phyloP scores from a whole-genome alignment of 1,140 invertebrate genomes.

The Calephelis virginiensis region DNA sequence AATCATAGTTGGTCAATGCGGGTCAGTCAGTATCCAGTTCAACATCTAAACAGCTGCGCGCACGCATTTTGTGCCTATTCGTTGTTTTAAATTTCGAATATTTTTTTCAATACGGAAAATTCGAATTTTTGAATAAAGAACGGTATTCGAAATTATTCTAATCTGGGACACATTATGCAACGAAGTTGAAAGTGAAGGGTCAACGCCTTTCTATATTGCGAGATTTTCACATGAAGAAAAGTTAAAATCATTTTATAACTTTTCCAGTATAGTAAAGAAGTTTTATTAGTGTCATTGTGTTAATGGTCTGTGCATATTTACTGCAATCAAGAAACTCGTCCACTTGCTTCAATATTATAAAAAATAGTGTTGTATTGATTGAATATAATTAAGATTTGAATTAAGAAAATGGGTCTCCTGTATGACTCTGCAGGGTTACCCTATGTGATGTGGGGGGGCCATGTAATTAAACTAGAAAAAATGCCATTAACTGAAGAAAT shows the following conservation, averaged over 20 bases:
- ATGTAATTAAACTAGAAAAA: slow-evolving; percentile 75
- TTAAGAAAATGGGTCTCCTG: slow-evolving; percentile 57
- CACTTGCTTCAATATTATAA: too few species aligned
- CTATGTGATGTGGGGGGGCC: slow-evolving; percentile 73
- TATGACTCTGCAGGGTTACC: slow-evolving; percentile 74
- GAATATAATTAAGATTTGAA: neutral
- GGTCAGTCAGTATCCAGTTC: too few species aligned
- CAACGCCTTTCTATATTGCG: neutral
- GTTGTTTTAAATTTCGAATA: too few species aligned
- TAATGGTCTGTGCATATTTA: too few species aligned
- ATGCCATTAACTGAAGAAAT: slow-evolving; percentile 67
- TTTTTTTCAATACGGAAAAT: too few species aligned
- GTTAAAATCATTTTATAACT: neutral
- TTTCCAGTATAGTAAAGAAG: neutral
- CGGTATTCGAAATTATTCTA: too few species aligned
- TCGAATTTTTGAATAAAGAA: too few species aligned
- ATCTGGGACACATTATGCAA: neutral
- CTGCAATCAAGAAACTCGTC: too few species aligned
- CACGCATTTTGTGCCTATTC: too few species aligned
- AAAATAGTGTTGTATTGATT: too few species aligned
- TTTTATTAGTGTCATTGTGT: neutral
- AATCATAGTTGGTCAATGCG: too few species aligned
- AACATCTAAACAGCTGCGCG: too few species aligned
- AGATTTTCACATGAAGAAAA: slow-evolving; percentile 1
- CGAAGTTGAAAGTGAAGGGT: slow-evolving; percentile 13